phyloP scores from a whole-genome alignment of 2,888 invertebrate species.

The Drosophila putrida region DNA sequence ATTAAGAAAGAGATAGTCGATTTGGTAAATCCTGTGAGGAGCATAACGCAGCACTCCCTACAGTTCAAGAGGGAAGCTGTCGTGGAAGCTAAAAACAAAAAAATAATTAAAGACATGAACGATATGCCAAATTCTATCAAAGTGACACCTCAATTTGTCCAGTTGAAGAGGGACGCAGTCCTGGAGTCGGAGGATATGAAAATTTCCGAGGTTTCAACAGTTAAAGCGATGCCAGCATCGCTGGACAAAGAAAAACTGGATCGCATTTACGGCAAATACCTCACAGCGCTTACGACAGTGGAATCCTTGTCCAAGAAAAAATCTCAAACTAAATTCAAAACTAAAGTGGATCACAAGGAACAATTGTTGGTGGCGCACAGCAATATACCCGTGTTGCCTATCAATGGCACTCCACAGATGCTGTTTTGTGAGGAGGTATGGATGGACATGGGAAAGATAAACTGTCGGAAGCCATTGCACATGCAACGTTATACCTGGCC shows the following conservation, averaged over 20 bases:
- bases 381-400: background rate
- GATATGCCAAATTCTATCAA: background rate
- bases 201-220: background rate
- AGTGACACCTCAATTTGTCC: background rate
- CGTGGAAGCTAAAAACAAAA: too few species aligned
- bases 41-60: too few species aligned
- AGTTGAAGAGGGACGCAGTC: background rate
- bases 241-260: background rate
- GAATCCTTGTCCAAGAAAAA: background rate
- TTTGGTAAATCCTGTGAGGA: too few species aligned
- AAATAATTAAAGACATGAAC: too few species aligned
- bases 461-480: background rate
- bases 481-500: slow-evolving; percentile 61
- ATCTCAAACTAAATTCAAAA: background rate
- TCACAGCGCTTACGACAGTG: too few species aligned
- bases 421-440: slow-evolving; percentile 20
- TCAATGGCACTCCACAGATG: background rate
- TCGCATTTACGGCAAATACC: background rate
- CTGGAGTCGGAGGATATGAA: background rate
- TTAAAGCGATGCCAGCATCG: background rate
- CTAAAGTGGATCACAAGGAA: background rate
- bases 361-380: slow-evolving; percentile 48
- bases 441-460: slow-evolving; percentile 10
- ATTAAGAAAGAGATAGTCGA: background rate
- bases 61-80: too few species aligned